These are phyloP conservation scores for Galleria mellonella DNA, from an alignment of 1,140 invertebrate species.

Conservation along the genomic window DNA sequence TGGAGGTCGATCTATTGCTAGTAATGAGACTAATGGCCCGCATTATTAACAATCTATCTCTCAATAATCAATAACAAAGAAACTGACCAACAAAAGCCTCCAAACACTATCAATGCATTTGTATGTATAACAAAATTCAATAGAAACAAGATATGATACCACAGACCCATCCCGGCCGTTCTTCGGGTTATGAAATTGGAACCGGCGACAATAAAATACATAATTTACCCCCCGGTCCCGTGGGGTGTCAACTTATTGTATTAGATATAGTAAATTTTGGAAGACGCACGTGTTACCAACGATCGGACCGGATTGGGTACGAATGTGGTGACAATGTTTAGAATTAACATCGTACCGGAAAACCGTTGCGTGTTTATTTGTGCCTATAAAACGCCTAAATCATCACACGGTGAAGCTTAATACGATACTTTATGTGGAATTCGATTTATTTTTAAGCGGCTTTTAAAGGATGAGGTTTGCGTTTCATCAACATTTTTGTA, in stretches of 20 bases:
- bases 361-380: too few species aligned
- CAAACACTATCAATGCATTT: constrained; percentile 13
- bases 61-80: too few species aligned
- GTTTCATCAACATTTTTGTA: too few species aligned
- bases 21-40: too few species aligned
- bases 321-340: constrained; percentile 5
- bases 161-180: constrained; percentile 28
- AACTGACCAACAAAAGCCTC: too few species aligned
- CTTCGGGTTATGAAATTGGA: constrained; percentile 62
- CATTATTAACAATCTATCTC: too few species aligned
- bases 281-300: constrained; percentile 52
- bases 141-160: constrained; percentile 18
- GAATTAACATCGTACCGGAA: neutral
- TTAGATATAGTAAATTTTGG: constrained; percentile 52
- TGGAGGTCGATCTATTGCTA: too few species aligned
- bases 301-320: constrained; percentile 23
- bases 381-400: too few species aligned
- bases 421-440: too few species aligned
- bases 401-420: too few species aligned
- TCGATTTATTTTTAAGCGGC: too few species aligned
- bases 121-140: constrained; percentile 39
- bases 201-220: constrained; percentile 63
- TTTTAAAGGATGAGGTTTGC: too few species aligned
- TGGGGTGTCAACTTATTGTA: constrained; percentile 48
- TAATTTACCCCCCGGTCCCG: constrained; percentile 51